phyloP scores from a whole-genome alignment of 2,888 invertebrate genomes.

The Pandemis corylana region DNA sequence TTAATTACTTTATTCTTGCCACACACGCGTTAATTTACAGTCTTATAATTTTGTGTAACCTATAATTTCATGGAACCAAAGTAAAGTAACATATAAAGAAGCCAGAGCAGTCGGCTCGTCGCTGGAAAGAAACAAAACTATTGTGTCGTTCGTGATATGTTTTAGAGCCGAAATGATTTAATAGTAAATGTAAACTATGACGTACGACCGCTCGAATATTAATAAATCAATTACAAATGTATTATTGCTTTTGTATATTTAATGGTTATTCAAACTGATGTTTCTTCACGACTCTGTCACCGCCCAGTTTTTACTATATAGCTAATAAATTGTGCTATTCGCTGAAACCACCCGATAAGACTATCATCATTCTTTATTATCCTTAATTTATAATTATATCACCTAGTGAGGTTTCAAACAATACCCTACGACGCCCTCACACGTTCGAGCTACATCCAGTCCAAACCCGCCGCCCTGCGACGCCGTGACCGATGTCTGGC shows the following conservation, averaged over 20 bases:
- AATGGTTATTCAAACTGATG: constrained; percentile 58
- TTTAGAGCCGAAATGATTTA: constrained; percentile 49
- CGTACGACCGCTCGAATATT: constrained; percentile 31
- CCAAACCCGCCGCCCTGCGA: not conserved
- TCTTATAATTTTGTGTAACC: constrained; percentile 44
- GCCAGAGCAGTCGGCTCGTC: constrained; percentile 56
- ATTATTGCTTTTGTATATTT: constrained; percentile 60
- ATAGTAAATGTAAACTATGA: constrained; percentile 39
- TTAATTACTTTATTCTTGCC: constrained; percentile 36
- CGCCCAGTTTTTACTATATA: constrained; percentile 66
- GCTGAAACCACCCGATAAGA: constrained; percentile 65
- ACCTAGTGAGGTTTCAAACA: constrained; percentile 83
- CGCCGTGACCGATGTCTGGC: not conserved
- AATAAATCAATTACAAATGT: constrained; percentile 46
- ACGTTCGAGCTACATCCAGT: constrained; percentile 51
- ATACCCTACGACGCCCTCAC: constrained; percentile 75
- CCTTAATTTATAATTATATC: constrained; percentile 73
- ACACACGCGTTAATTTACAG: constrained; percentile 40
- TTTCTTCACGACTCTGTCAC: constrained; percentile 53
- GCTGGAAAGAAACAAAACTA: constrained; percentile 50
- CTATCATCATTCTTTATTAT: constrained; percentile 65
- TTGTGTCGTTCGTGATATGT: constrained; percentile 70
- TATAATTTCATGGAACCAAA: constrained; percentile 74
- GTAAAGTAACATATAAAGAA: constrained; percentile 65
- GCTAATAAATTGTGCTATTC: constrained; percentile 81